Conservation (phyloP, 2,797 vertebrate species). For the Hemitrygon akajei region DNA sequence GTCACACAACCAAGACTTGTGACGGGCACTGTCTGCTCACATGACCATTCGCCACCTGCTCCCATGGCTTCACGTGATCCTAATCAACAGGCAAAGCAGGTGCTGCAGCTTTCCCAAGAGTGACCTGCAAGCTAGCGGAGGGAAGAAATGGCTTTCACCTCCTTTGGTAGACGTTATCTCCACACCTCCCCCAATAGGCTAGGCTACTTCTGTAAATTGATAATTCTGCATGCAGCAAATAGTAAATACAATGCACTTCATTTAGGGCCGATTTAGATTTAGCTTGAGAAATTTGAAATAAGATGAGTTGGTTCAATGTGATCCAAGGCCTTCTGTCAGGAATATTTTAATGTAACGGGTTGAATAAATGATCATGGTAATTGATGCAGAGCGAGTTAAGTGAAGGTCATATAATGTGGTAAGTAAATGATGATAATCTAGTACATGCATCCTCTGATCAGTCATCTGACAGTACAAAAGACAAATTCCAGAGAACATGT, state of each 20-base stretch:
- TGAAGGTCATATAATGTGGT: not conserved
- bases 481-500: not conserved
- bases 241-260: not conserved
- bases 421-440: not conserved
- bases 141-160: too few species aligned
- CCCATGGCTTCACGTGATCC: too few species aligned
- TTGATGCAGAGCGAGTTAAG: not conserved
- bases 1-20: too few species aligned
- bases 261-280: not conserved
- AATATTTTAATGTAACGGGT: not conserved
- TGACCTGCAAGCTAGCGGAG: too few species aligned
- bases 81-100: too few species aligned
- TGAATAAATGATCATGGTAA: not conserved
- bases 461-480: constrained; percentile 4
- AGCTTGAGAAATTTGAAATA: not conserved
- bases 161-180: too few species aligned
- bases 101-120: too few species aligned
- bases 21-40: too few species aligned
- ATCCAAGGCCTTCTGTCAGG: not conserved
- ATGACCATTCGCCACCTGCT: too few species aligned
- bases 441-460: not conserved
- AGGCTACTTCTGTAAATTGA: too few species aligned
- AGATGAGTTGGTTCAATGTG: not conserved
- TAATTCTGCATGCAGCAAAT: not conserved
- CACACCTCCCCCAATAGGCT: too few species aligned